Evolutionary conservation across 1,140 invertebrate genomes (phyloP), one percentile per base, ranked within the genome.

Genomic region (Drosophila melanogaster): DNA sequence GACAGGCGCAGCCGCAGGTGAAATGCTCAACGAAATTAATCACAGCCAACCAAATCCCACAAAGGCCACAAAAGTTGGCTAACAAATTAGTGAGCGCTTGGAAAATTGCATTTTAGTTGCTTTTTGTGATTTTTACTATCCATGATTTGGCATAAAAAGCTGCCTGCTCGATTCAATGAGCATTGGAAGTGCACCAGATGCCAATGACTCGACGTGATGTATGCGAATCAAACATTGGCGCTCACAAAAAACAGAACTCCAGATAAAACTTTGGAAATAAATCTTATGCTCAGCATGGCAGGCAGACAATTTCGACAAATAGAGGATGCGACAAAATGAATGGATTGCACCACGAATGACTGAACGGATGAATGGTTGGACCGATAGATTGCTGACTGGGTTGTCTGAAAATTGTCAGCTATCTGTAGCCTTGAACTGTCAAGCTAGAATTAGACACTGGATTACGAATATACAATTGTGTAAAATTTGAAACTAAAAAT

Each of bases 191-290:
- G 86, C 86, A 90, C 81, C 84, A 90, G 81, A 90, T 90, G 86
- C 81, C 86, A 90, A 90, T 83, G 86, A 83, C 86, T 90, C 81
- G 81, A 90, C 86, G 90, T 90, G 86, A 90, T 76, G 90, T 80
- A 80, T 90, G 86, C 81, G 86, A 90, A 90, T 86, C 86, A 81
- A 78, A 44, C 44, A 33, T 33, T n/a, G 74, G 64, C 55, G 61
- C n/a, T 26, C 50, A 41, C n/a, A 41, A 41, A 75, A 58, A 66
- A 70, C 54, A 58, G 30, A 30, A 74, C 69, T 59, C 54, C 72
- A 77, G 73, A 59, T 70, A 69, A 33, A 49, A 56, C 66, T 40
- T 69, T 70, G 66, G 41, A 70, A 70, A 70, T 70, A 70, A 70
- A 70, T 70, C 66, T 70, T 57, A 17, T 77, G 73, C 72, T 67